Evolutionary conservation across 2,888 invertebrate genomes (phyloP).

Genomic region (Calameuta filiformis): DNA sequence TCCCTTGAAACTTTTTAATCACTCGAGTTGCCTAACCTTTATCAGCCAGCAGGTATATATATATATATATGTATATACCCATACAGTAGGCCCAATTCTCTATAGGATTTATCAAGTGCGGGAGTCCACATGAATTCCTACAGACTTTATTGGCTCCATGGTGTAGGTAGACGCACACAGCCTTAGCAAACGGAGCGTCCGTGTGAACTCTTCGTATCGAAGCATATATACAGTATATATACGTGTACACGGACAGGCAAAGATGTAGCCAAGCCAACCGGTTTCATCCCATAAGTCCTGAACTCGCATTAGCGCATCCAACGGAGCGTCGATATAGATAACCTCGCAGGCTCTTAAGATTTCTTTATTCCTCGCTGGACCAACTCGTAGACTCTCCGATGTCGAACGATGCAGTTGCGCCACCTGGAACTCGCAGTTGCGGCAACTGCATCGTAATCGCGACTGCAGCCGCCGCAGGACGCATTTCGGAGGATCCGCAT

Average conservation of each 20-base stretch:
- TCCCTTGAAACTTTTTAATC: not conserved
- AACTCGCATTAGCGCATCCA: not conserved
- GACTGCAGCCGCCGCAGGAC: too few relatives aligned
- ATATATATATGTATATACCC: not conserved
- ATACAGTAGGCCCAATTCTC: not conserved
- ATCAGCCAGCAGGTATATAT: not conserved
- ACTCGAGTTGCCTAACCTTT: not conserved
- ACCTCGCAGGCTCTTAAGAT: not conserved
- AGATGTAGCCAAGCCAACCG: not conserved
- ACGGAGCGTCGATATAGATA: not conserved
- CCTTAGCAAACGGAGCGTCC: not conserved
- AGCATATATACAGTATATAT: not conserved
- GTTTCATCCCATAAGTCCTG: not conserved
- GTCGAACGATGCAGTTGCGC: not conserved
- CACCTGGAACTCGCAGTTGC: too few relatives aligned
- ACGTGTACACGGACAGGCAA: not conserved
- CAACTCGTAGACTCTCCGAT: not conserved
- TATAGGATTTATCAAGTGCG: not conserved
- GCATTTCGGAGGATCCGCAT: too few relatives aligned
- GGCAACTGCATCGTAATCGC: too few relatives aligned
- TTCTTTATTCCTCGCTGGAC: not conserved
- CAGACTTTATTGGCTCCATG: not conserved
- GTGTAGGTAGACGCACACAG: not conserved
- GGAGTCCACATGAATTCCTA: not conserved
- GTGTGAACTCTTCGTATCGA: not conserved